phyloP scores from a whole-genome alignment of 1,140 invertebrate species.

The Chionoecetes opilio region DNA sequence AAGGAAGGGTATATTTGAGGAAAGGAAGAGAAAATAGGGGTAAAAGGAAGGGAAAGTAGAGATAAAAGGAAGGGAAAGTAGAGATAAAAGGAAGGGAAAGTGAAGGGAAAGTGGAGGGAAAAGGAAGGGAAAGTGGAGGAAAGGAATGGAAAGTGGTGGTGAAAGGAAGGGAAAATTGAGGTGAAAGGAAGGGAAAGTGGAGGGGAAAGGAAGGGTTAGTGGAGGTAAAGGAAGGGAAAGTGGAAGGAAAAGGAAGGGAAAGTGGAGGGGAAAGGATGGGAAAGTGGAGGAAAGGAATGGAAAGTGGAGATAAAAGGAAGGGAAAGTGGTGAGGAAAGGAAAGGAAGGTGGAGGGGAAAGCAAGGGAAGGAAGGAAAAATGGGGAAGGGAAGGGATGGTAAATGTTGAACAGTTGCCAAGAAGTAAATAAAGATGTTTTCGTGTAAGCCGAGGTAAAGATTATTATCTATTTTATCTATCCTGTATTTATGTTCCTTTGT shows the following conservation, averaged over 20 bases:
- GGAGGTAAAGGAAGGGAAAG: background rate
- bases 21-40: background rate
- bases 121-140: background rate
- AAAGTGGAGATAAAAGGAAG: background rate
- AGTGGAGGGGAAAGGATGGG: background rate
- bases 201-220: background rate
- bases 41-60: too few relatives aligned
- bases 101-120: background rate
- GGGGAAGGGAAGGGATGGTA: too few relatives aligned
- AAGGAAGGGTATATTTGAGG: too few relatives aligned
- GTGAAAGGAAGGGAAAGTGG: background rate
- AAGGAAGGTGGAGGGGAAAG: background rate
- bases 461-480: too few relatives aligned
- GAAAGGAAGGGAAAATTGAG: background rate
- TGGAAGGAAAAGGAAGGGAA: too few relatives aligned
- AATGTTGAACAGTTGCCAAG: background rate
- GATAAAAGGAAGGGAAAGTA: background rate
- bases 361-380: background rate
- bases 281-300: background rate
- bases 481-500: background rate
- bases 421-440: background rate
- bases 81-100: background rate
- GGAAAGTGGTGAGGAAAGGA: background rate
- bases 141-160: background rate
- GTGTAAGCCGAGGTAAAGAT: background rate